Evolutionary conservation across 1,140 invertebrate genomes (phyloP), one percentile per base, ranked within the genome.

Genomic region (Lordiphosa stackelbergi): DNA sequence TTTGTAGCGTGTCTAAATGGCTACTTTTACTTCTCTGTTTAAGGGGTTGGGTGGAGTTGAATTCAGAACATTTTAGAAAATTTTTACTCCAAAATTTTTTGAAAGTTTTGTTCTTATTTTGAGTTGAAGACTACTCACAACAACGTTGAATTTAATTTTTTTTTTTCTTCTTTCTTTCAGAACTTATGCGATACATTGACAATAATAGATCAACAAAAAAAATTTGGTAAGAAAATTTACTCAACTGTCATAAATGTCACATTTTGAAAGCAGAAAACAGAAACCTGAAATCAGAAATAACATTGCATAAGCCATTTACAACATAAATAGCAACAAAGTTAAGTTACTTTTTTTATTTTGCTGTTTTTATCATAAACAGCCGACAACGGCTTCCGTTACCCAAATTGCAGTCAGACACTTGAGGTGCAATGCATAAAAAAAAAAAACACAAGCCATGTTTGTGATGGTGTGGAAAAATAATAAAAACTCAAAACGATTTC

Each of bases 151-250:
- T 16, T 4, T 28, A 6, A 34, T 38, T 38, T 42, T 4, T 43
- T 59, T 13, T 7, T 40, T 68, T 22, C 22, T 22, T 13, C 47
- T 28, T 11, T 37, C 12, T 59, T 75, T 8, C 60, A 78, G 74
- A 73, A 52, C 24, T 53, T 53, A 35, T 37, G 57, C 38, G 28
- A 48, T 24, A 24, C 22, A 24, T 24, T 56, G 73, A 78, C 69
- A 78, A 78, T 78, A 78, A 69, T 31, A 47, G 24, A n/a, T 57
- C 60, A 51, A 53, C 51, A 42, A 48, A 34, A 48, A 48, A 24
- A 57, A 60, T 46, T 46, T 34, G 69, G 73, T 78, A 47, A 66
- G 73, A 19, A 1, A 36, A 37, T 12, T 19, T 34, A 38, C 41
- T 16, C 38, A 16, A 10, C 11, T 22, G 11, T 46, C 16, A 34